Conservation (phyloP, 2,113 vertebrate genomes). For the Podarcis raffonei region DNA sequence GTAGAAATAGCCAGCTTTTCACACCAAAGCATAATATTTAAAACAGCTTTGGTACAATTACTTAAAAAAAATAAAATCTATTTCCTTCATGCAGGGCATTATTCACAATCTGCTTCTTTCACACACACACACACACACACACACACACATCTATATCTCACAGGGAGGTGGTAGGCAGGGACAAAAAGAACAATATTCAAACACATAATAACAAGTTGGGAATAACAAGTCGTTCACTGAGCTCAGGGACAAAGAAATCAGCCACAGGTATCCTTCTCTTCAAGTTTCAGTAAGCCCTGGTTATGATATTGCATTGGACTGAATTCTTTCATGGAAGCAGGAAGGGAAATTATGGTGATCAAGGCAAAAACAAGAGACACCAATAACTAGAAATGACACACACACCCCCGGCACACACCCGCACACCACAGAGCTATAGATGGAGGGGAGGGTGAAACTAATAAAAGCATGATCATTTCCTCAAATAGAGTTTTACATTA, state of each 20-base stretch:
- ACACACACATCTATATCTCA: too few relatives aligned
- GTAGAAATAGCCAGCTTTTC: constrained; percentile 20
- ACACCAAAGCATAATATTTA: constrained; percentile 15
- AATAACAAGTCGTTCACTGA: constrained; percentile 14
- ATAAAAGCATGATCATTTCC: not conserved
- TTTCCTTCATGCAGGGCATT: not conserved
- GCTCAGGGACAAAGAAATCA: constrained; percentile 30
- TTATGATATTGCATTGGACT: not conserved
- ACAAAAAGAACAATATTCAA: not conserved
- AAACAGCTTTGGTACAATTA: constrained; percentile 29
- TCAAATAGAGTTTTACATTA: too few relatives aligned
- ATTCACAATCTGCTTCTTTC: not conserved
- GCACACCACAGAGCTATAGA: not conserved
- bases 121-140: too few relatives aligned
- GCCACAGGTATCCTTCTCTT: constrained; percentile 5
- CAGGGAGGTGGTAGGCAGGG: not conserved
- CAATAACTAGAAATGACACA: not conserved
- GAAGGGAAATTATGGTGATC: not conserved
- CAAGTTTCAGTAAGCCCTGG: not conserved
- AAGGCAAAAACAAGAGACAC: not conserved
- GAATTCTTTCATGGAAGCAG: not conserved
- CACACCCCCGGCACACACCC: too few relatives aligned
- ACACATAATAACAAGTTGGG: constrained; percentile 15
- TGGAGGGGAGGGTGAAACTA: not conserved
- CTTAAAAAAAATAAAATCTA: not conserved